Conservation (phyloP, 2,113 vertebrate genomes). For the Campylorhamphus procurvoides region DNA sequence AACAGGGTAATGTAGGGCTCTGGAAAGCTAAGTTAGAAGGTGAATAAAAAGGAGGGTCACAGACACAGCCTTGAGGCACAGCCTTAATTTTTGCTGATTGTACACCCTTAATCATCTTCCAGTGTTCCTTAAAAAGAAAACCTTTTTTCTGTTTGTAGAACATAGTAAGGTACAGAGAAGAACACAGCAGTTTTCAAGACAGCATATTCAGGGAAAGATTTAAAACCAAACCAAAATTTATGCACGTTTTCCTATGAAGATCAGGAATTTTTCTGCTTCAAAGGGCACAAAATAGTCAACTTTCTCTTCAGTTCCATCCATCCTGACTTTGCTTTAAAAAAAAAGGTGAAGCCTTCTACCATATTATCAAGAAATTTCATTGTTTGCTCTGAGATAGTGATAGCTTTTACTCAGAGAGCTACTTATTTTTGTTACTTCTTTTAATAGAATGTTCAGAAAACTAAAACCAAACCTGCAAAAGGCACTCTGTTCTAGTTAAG, state of each 20-base stretch:
- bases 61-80: background rate
- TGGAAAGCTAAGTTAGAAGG: background rate
- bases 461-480: background rate
- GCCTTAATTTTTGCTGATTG: background rate
- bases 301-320: background rate
- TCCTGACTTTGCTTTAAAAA: background rate
- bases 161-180: background rate
- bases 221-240: background rate
- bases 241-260: background rate
- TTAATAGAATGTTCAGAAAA: background rate
- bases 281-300: background rate
- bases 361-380: background rate
- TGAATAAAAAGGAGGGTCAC: background rate
- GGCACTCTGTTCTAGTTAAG: background rate
- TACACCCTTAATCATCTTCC: background rate
- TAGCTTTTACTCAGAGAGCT: background rate
- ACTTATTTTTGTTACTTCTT: background rate
- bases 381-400: background rate
- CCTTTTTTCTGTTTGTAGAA: rapidly evolving
- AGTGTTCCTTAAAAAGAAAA: background rate
- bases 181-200: background rate
- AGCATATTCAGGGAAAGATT: background rate
- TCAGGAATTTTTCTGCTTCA: background rate
- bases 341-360: background rate
- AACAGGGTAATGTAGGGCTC: background rate